Evolutionary conservation across 2,888 invertebrate genomes (phyloP).

Genomic region (Ophraella communa): DNA sequence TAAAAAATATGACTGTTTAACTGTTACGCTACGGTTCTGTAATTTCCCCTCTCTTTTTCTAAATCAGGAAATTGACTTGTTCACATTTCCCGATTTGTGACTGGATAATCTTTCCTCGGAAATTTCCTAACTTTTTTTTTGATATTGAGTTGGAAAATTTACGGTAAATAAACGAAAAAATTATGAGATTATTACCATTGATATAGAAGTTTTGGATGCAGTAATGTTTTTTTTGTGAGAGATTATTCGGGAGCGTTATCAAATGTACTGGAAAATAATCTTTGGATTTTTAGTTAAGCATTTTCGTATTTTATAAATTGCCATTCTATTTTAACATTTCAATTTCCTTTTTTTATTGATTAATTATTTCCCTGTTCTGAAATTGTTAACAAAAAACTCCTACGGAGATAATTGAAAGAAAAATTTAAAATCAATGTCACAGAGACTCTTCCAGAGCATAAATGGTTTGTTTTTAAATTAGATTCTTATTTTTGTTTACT

Average conservation of each 20-base stretch:
- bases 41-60: not conserved
- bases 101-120: constrained; percentile 18
- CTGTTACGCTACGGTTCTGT: not conserved
- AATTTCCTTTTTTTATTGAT: no score
- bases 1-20: no score
- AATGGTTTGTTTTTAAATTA: no score
- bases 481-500: no score
- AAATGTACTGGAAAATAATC: not conserved
- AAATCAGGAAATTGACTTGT: constrained; percentile 30
- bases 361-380: no score
- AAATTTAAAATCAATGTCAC: no score
- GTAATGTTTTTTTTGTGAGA: not conserved
- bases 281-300: not conserved
- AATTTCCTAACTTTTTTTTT: constrained; percentile 16
- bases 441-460: no score
- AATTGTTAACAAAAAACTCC: no score
- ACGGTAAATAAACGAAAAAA: constrained; percentile 3
- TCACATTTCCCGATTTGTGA: constrained; percentile 21
- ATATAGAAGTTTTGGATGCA: not conserved
- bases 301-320: not conserved
- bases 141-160: constrained; percentile 4
- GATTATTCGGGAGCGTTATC: not conserved
- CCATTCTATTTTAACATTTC: not conserved
- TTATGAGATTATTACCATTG: constrained; percentile 8
- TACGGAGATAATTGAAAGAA: no score